Evolutionary conservation across 2,888 invertebrate species (phyloP), one percentile per base, ranked within the genome.

Genomic region (Apotomis betuletana): DNA sequence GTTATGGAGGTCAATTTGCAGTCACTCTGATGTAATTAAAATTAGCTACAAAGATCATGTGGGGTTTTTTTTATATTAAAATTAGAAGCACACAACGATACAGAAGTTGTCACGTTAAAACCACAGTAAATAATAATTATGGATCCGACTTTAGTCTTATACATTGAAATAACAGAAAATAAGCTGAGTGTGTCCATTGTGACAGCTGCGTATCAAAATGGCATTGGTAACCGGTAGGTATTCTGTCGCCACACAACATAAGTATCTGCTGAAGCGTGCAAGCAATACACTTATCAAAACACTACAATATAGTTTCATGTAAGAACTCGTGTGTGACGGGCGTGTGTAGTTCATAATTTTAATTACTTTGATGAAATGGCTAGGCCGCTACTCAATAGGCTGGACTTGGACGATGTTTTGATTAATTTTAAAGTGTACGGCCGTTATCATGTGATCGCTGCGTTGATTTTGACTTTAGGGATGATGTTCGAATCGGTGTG

Each of bases 391-490:
- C 27, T 62, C 62, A 55, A 67, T 5, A 71, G 52, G 4, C 44
- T 70, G 10, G 15, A 69, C 15, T 27, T 75, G n/a, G 75, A 75
- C 51, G 75, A 74, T 49, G 59, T 75, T n/a, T 38, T 75, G 44
- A 44, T 36, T 9, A 74, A 58, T 6, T 75, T 75, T 27, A 70
- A 62, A 55, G 27, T 75, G 8, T 68, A 10, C 8, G 62, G 69
- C 4, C 64, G 70, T 13, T 75, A 75, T 10, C 75, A 75, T 46
- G 60, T 38, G n/a, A 12, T 57, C 1, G 12, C 64, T 5, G n/a
- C 44, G 10, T 9, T 74, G 0, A 58, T 61, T 9, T n/a, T 75
- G 6, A 54, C 44, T 3, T 67, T 75, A 13, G 70, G 58, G 4
- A 52, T n/a, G 10, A 3, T 69, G 15, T 27, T 41, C 9, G 60